Evolutionary conservation across 1,140 invertebrate species (phyloP), one percentile per base, ranked within the genome.

Genomic region (Helicoverpa zea): DNA sequence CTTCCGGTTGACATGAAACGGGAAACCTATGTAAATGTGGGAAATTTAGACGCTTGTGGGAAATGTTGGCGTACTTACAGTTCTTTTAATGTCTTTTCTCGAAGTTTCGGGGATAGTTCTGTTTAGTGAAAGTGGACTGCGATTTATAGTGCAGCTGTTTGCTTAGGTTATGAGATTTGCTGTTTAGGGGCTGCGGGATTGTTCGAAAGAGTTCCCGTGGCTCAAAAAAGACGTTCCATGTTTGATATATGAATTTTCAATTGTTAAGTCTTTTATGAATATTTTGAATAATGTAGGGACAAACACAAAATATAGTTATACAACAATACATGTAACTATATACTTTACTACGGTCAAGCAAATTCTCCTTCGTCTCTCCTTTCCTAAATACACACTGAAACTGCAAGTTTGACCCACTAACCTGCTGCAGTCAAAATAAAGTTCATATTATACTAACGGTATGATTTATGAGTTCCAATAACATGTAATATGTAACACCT

Each of bases 1-100:
- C 74, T 77, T 77, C 74, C 59, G 74, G 59, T 54, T 52, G 59
- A 77, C 74, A 77, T 77, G 66, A 77, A 77, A 77, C 47, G 29
- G 59, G 29, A 77, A 66, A 64, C 59, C 61, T 66, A 77, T 66
- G 59, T 56, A 64, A 77, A 64, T 54, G 59, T 54, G 49, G 49
- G 59, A 59, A 75, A 75, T 75, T 75, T 75, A 61, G 73, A 49
- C 35, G 73, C 2, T 59, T 59, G 58, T 47, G 58, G 73, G n/a
- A 75, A 73, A 75, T 47, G 43, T 63, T 61, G 14, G 30, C 35
- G 14, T 51, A 23, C 56, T 75, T 75, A 49, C 12, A 35, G 58
- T 18, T 61, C 18, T 61, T 58, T 52, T 29, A 75, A 75, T 61
- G 73, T 61, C 58, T 74, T 30, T 75, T 75, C 54, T 43, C 30